phyloP scores from a whole-genome alignment of 2,113 vertebrate genomes.

The Lasiurus borealis region DNA sequence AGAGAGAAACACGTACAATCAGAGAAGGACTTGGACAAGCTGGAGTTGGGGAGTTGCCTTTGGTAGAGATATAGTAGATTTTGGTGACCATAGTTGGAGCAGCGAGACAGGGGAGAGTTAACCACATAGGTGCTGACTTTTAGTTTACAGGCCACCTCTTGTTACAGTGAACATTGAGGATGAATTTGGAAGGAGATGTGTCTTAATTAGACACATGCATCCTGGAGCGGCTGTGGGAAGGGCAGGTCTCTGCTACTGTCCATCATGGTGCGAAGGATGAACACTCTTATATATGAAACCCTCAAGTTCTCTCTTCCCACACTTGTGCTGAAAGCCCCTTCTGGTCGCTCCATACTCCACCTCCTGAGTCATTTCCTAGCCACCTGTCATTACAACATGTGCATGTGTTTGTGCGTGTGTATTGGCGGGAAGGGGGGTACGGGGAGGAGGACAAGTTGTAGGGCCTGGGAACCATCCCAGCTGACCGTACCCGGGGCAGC shows the following conservation, averaged over 20 bases:
- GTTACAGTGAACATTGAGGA: background rate
- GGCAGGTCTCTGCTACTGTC: background rate
- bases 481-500: background rate
- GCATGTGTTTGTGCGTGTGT: background rate
- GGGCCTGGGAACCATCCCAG: conserved; percentile 29
- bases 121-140: background rate
- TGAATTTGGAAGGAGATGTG: background rate
- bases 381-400: background rate
- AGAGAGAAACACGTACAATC: background rate
- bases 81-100: background rate
- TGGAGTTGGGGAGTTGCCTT: too few species aligned
- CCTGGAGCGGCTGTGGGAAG: too few species aligned
- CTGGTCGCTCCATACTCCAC: background rate
- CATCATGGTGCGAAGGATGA: background rate
- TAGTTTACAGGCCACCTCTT: background rate
- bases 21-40: background rate
- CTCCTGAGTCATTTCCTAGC: conserved; percentile 65
- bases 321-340: conserved; percentile 23
- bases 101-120: background rate
- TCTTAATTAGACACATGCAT: background rate
- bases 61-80: background rate
- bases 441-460: background rate
- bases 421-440: background rate
- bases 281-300: background rate
- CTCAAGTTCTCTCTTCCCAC: background rate